Base-by-base conservation (phyloP, 2,888 invertebrate species). In the Marronus borbonicus region DNA sequence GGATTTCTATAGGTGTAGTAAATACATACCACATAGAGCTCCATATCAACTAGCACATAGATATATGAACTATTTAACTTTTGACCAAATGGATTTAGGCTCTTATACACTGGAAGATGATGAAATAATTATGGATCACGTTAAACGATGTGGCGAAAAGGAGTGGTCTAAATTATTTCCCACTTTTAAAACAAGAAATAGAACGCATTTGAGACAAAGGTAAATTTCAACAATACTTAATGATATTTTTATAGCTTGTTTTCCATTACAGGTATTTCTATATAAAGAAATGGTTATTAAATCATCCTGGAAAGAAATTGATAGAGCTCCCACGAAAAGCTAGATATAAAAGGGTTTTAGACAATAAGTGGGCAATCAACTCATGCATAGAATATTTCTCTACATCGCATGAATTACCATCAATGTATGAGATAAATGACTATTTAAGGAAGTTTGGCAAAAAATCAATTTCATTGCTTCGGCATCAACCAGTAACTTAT, bases 81-180 rank as follows among this genome's bases (percentile, higher is more conserved):
- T 77, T 74, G 70, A 87, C 1, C 84, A 86, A 36, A 84, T 87
- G 75, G 88, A 88, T 44, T 90, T 91, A 60, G 87, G 90, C 74
- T 87, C 88, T 0, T 95, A 94, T 93, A 90, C 92, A 0, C 81
- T 90, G 1, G 89, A 90, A 24, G 94, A 94, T 81, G 94, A 95
- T 82, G 86, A 86, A 65, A 89, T 89, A 79, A 88, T 95, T 39
- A 83, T 93, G 79, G 87, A 91, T 55, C 87, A 91, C 36, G 90
- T 93, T 0, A 83, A 90, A 80, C 85, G 83, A 84, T 86, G 89
- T 84, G 91, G 90, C 0, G 90, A 86, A 0, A 84, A 88, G 1
- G 85, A 89, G 72, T 93, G 92, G 92, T 83, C 90, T 0, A 86
- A 85, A 76, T 90, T 94, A 76, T 88, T 66, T 17, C 17, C 76